phyloP scores from a whole-genome alignment of 1,140 invertebrate genomes.

The Saccostrea glomerata region DNA sequence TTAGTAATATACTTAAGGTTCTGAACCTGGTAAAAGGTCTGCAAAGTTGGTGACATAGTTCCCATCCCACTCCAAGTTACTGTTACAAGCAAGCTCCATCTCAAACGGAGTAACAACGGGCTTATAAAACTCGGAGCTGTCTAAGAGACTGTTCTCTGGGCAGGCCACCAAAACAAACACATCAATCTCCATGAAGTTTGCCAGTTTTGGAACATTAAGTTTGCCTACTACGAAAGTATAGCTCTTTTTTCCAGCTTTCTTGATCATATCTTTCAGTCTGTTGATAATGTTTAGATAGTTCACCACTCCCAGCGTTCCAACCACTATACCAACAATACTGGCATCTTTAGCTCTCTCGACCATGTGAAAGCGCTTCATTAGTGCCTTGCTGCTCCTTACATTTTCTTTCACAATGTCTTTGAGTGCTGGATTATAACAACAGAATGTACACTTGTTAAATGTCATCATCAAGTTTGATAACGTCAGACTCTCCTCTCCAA shows the following conservation, averaged over 20 bases:
- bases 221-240: conserved; percentile 96
- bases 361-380: conserved; percentile 89
- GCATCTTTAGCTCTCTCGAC: conserved; percentile 95
- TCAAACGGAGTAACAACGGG: conserved; percentile 96
- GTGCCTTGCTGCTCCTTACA: conserved; percentile 74
- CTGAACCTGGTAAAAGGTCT: conserved; percentile 84
- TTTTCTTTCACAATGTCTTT: conserved; percentile 67
- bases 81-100: conserved; percentile 91
- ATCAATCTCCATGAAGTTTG: conserved; percentile 95
- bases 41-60: conserved; percentile 89
- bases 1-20: not conserved
- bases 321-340: conserved; percentile 90
- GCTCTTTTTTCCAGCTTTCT: conserved; percentile 88
- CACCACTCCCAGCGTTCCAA: conserved; percentile 91
- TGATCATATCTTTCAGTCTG: conserved; percentile 86
- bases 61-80: conserved; percentile 81
- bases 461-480: conserved; percentile 81
- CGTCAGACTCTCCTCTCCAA: conserved; percentile 80
- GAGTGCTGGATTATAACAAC: conserved; percentile 76
- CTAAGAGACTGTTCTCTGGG: conserved; percentile 90
- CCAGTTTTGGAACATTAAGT: conserved; percentile 93
- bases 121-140: conserved; percentile 91
- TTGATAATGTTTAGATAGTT: conserved; percentile 89
- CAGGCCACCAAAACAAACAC: conserved; percentile 94
- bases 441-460: conserved; percentile 78